phyloP scores from a whole-genome alignment of 1,140 invertebrate species.

The Zaprionus capensis region DNA sequence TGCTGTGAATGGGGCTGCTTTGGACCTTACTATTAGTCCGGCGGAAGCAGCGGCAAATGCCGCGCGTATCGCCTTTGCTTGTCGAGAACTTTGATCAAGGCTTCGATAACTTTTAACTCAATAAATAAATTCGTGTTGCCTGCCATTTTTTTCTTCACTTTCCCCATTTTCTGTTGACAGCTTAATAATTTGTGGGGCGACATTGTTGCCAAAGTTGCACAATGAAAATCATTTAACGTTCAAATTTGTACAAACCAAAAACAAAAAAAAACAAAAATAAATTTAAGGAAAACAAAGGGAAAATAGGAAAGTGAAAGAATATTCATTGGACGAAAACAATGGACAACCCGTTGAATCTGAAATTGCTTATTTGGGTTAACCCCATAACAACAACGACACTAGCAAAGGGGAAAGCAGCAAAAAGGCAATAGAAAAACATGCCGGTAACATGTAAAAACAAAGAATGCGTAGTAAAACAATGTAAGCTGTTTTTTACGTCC shows the following conservation, averaged over 20 bases:
- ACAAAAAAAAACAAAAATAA: neutral
- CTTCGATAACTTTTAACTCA: conserved; percentile 61
- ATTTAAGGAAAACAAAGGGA: neutral
- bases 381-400: conserved; percentile 27
- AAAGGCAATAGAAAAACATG: conserved; percentile 40
- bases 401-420: neutral
- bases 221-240: conserved; percentile 62
- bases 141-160: conserved; percentile 19
- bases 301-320: conserved; percentile 28
- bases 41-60: neutral
- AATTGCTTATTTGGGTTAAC: conserved; percentile 58
- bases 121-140: conserved; percentile 72
- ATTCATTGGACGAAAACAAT: conserved; percentile 41
- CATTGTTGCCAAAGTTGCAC: conserved; percentile 48
- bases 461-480: conserved; percentile 13
- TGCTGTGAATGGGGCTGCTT: conserved; percentile 67
- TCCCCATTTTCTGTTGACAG: conserved; percentile 39
- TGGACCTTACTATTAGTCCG: conserved; percentile 63
- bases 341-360: conserved; percentile 39
- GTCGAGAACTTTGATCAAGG: conserved; percentile 35
- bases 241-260: conserved; percentile 38
- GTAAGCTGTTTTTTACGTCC: too few relatives aligned
- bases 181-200: conserved; percentile 51
- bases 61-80: neutral
- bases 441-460: conserved; percentile 33